Evolutionary conservation across 2,113 vertebrate genomes (phyloP).

Genomic region (Uropsilus gracilis): DNA sequence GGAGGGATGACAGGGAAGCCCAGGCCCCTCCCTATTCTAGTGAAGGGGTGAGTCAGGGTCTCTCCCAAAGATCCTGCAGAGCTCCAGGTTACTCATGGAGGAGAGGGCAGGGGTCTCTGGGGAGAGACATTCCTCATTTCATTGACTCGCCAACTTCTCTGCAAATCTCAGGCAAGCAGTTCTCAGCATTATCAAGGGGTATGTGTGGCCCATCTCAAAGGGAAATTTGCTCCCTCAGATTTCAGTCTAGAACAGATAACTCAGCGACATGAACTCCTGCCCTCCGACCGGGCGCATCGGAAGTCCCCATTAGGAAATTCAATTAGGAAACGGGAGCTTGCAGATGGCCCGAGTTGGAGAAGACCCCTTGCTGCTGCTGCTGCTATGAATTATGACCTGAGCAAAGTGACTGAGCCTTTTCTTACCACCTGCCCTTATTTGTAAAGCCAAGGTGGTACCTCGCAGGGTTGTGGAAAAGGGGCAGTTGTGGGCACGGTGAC

Average conservation of each 20-base stretch:
- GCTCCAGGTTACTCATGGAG: too few species aligned
- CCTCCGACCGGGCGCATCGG: background rate
- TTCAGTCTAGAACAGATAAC: background rate
- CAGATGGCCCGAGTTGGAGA: background rate
- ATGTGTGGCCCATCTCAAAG: background rate
- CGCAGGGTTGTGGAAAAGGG: background rate
- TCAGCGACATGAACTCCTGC: background rate
- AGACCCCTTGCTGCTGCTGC: background rate
- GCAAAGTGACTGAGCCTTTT: background rate
- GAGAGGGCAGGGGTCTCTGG: background rate
- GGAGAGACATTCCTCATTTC: background rate
- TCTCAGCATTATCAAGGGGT: background rate
- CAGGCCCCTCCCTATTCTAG: fast-evolving
- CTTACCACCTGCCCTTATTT: background rate
- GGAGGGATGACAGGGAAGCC: background rate
- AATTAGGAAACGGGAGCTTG: background rate
- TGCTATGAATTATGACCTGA: background rate
- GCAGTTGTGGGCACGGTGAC: too few species aligned
- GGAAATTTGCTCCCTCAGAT: background rate
- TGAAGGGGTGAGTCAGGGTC: background rate
- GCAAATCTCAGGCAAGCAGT: background rate
- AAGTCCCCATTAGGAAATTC: too few species aligned
- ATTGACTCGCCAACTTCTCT: background rate
- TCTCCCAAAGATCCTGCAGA: background rate
- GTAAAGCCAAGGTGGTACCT: background rate